Evolutionary conservation across 2,797 vertebrate species (phyloP).

Genomic region (Ceyx erithaca): DNA sequence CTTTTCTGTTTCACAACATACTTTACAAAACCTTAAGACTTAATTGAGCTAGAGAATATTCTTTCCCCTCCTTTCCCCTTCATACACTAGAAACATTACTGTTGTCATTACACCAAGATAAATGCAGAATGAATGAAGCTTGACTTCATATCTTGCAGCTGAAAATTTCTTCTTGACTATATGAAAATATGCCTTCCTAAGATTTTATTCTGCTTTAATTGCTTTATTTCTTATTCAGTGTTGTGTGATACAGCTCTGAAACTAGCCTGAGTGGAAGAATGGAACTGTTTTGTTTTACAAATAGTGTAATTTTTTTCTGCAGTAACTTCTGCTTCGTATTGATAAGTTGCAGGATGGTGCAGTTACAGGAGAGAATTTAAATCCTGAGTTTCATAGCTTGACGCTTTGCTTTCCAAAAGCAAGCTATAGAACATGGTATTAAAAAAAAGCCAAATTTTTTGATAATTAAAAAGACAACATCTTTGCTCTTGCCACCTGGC

Average conservation of each 20-base stretch:
- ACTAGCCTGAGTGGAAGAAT: neutral
- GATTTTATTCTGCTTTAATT: conserved; percentile 1
- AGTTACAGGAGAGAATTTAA: neutral
- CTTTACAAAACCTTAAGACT: neutral
- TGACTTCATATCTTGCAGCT: neutral
- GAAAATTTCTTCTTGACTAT: neutral
- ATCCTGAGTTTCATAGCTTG: neutral
- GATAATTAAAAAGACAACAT: neutral
- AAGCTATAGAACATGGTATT: neutral
- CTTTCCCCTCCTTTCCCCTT: neutral
- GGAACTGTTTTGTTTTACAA: neutral
- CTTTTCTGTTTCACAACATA: neutral
- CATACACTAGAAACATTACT: neutral
- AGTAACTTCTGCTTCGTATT: neutral
- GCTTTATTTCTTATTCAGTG: neutral
- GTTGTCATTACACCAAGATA: neutral
- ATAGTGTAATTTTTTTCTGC: neutral
- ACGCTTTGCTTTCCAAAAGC: neutral
- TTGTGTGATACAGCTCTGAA: neutral
- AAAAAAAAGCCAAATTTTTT: neutral
- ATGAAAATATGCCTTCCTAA: neutral
- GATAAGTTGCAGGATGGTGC: neutral
- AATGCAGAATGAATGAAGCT: neutral
- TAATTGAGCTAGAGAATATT: neutral
- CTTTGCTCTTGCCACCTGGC: neutral